These are phyloP conservation scores for Gallinago jamesoni DNA, from an alignment of 2,113 vertebrate species.

Conservation along the genomic window DNA sequence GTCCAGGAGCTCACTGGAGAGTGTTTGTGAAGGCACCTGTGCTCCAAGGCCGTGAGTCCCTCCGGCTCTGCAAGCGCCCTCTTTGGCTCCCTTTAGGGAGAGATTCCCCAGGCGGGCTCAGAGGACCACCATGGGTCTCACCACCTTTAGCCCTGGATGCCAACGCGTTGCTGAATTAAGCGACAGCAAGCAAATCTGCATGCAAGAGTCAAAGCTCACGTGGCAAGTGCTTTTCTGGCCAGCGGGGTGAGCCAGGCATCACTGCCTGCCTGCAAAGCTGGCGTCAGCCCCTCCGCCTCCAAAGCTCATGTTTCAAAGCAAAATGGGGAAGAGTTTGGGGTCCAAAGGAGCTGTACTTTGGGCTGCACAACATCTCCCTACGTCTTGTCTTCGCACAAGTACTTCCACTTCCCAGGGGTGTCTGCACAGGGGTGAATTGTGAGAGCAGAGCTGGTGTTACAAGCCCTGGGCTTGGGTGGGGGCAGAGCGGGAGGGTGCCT, in stretches of 20 bases:
- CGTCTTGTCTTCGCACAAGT: not conserved
- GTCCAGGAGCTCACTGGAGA: not conserved
- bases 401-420: not conserved
- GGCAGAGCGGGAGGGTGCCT: not conserved
- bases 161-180: fast-evolving
- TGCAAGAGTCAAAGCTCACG: not conserved
- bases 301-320: not conserved
- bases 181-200: not conserved
- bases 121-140: not conserved
- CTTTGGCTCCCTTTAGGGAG: not conserved
- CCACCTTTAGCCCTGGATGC: not conserved
- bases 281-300: fast-evolving
- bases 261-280: not conserved
- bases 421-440: not conserved
- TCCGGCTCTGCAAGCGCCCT: fast-evolving
- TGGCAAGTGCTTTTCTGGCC: not conserved
- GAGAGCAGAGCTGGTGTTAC: not conserved
- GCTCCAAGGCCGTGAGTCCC: not conserved
- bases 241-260: not conserved
- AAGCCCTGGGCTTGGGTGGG: fast-evolving
- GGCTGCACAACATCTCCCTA: not conserved
- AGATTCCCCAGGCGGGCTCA: not conserved
- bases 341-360: not conserved
- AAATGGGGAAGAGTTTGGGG: not conserved
- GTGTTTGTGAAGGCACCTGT: not conserved